phyloP scores from a whole-genome alignment of 2,888 invertebrate genomes.

The Lochmaea capreae region DNA sequence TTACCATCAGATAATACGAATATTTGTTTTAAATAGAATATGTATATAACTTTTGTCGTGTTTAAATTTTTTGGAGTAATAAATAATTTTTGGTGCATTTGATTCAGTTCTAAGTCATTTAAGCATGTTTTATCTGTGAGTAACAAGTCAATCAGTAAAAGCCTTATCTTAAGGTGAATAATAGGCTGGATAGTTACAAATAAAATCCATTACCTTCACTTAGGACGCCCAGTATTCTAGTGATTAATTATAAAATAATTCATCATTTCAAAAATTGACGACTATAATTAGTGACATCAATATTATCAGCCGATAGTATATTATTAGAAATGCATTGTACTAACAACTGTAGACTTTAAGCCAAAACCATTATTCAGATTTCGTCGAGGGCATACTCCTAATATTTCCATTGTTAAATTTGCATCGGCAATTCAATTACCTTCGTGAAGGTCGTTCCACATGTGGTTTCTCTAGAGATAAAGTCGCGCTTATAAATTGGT shows the following conservation, averaged over 20 bases:
- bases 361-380: neutral
- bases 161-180: too few species aligned
- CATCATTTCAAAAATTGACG: neutral
- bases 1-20: too few species aligned
- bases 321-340: neutral
- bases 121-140: too few species aligned
- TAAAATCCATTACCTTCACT: neutral
- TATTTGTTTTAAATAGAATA: too few species aligned
- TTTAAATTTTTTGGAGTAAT: too few species aligned
- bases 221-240: neutral
- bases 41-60: too few species aligned
- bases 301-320: neutral
- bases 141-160: too few species aligned
- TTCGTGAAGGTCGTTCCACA: neutral
- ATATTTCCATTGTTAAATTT: neutral
- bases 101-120: too few species aligned
- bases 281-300: neutral
- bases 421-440: neutral
- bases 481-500: too few species aligned
- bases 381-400: neutral
- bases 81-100: too few species aligned
- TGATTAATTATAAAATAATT: neutral
- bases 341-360: constrained; percentile 1
- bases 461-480: neutral
- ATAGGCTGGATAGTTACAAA: neutral